Evolutionary conservation across 2,888 invertebrate genomes (phyloP), one percentile per base, ranked within the genome.

Genomic region (Patella pellucida): DNA sequence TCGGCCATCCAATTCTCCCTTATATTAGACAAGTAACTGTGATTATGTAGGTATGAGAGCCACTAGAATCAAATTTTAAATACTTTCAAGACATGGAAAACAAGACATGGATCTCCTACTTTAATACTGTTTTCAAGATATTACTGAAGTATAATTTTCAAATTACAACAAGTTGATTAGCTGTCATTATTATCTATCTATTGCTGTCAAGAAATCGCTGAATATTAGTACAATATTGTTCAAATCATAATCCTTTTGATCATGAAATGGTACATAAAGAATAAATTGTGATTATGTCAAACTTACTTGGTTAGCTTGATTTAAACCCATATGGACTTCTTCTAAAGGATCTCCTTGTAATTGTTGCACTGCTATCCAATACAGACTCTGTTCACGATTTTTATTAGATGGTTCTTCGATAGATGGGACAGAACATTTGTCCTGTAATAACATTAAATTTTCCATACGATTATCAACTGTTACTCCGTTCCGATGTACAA

Each of bases 401-500:
- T 90, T 90, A 68, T 82, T 85, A 16, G 85, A 83, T n/a, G 86
- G 83, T 70, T 85, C 84, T 16, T 85, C 85, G 54, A 70, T 68
- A n/a, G 67, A 54, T 12, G 69, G 62, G 16, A 56, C 69, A 16
- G 78, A 72, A 31, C 75, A 69, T 54, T 75, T 75, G 27, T 72
- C 69, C 19, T 69, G 27, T 27, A 27, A 52, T 23, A 62, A 73
- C 52, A 88, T 85, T 76, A 92, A 87, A 84, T 92, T 92, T 78
- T 92, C 92, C 81, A 92, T 83, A 56, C 92, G 87, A 84, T 92
- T 92, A 85, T 92, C 92, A 76, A 92, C 92, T 0, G 92, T 92
- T 51, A 92, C 91, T 72, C 91, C 91, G 83, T 92, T 92, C 75
- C 89, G 88, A 81, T 92, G 92, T 14, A 91, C 85, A 23, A 92